Percentiles rank a stretch among this genome's conserved stretches.
Conservation (phyloP, 2,113 vertebrate species). For the Potamarius usumacintae region DNA sequence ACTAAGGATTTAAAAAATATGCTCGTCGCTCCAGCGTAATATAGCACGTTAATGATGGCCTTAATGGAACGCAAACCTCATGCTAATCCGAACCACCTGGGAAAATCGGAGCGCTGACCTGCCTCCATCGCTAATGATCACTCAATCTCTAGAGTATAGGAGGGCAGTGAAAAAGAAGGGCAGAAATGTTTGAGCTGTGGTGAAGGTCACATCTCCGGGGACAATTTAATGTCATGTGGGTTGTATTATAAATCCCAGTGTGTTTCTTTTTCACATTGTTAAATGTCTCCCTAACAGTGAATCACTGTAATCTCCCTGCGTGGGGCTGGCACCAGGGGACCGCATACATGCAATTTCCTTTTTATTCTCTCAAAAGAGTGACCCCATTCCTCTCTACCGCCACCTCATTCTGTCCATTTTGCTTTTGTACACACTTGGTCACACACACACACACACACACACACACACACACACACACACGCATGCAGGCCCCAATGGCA, state of each 20-base stretch:
- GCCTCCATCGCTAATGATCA: slow-evolving; percentile 34
- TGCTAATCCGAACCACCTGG: slow-evolving; percentile 18
- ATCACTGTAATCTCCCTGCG: slow-evolving; percentile 44
- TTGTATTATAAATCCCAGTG: slow-evolving; percentile 25
- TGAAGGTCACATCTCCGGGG: slow-evolving; percentile 26
- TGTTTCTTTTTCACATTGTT: slow-evolving; percentile 36
- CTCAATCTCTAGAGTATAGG: neutral
- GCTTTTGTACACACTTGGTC: neutral
- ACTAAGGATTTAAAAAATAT: neutral
- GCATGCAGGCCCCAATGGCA: slow-evolving; percentile 15
- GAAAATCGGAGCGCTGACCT: slow-evolving; percentile 3
- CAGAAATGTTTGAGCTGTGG: slow-evolving; percentile 15
- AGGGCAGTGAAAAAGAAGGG: neutral
- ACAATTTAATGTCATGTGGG: slow-evolving; percentile 4
- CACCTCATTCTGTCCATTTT: slow-evolving; percentile 19
- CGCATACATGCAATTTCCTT: slow-evolving; percentile 47
- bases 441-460: slow-evolving; percentile 15
- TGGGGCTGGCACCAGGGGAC: slow-evolving; percentile 30
- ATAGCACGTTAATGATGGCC: slow-evolving; percentile 15
- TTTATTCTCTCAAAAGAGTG: slow-evolving; percentile 16
- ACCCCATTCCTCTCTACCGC: slow-evolving; percentile 23
- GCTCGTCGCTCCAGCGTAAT: neutral
- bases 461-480: slow-evolving; percentile 18
- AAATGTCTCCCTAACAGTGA: slow-evolving; percentile 48
- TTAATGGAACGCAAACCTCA: neutral